These are phyloP conservation scores for Lota lota DNA, from an alignment of 2,113 vertebrate species.

Conservation along the genomic window DNA sequence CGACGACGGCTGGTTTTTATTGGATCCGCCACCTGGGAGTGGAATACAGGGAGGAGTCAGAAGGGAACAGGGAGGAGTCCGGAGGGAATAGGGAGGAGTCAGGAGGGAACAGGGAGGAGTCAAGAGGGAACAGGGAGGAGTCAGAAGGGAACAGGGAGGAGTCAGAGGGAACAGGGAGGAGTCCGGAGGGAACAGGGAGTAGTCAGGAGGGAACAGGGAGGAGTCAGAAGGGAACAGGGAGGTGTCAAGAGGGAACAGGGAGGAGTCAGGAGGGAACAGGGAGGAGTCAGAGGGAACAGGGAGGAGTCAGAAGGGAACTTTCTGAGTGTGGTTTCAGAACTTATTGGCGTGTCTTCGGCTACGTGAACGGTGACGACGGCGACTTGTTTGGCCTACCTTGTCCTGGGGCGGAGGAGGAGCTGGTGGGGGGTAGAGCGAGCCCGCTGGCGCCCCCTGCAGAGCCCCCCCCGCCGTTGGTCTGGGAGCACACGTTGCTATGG, in stretches of 20 bases:
- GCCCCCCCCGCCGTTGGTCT: slow-evolving; percentile 66
- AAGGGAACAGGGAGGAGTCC: neutral
- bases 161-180: neutral
- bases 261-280: neutral
- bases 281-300: neutral
- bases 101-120: neutral
- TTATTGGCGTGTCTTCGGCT: too few species aligned
- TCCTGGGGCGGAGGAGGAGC: slow-evolving; percentile 55
- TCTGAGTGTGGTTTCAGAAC: too few species aligned
- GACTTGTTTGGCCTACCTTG: slow-evolving; percentile 36
- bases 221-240: too few species aligned
- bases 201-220: too few species aligned
- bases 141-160: neutral
- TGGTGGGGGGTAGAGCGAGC: slow-evolving; percentile 47
- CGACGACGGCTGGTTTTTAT: slow-evolving; percentile 48
- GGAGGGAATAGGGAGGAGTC: neutral
- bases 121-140: neutral
- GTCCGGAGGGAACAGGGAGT: too few species aligned
- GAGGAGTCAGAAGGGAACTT: neutral
- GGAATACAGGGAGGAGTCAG: neutral
- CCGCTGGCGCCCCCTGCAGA: slow-evolving; percentile 27
- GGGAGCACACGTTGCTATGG: slow-evolving; percentile 77
- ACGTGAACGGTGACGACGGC: too few species aligned
- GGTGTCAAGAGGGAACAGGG: neutral
- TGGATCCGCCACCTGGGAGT: slow-evolving; percentile 36